A percentile compares a stretch with the other conserved stretches of the same genome.
phyloP scores from a whole-genome alignment of 2,797 vertebrate species.

The Todus mexicanus region DNA sequence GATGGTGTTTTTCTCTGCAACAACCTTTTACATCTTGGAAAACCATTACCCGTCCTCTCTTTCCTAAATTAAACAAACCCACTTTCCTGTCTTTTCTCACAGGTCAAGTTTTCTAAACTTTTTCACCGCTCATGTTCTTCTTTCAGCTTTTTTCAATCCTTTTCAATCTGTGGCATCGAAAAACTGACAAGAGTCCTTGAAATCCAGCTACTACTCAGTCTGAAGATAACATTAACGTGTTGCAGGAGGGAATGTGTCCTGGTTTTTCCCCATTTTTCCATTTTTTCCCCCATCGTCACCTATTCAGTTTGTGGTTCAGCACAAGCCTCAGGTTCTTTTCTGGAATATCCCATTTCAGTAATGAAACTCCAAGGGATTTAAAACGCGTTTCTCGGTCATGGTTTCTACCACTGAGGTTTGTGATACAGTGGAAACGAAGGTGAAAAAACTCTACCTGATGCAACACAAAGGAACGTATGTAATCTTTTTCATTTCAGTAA shows the following conservation, averaged over 20 bases:
- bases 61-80: slow-evolving; percentile 55
- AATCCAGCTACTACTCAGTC: neutral
- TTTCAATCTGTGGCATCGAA: neutral
- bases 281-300: neutral
- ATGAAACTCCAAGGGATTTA: slow-evolving; percentile 19
- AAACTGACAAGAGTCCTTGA: neutral
- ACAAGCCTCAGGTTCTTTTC: neutral
- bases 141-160: neutral
- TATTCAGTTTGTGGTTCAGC: neutral
- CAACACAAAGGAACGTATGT: slow-evolving; percentile 25
- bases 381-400: neutral
- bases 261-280: neutral
- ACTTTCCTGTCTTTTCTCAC: slow-evolving; percentile 25
- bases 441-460: slow-evolving; percentile 54
- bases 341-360: neutral
- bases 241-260: neutral
- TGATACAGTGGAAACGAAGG: slow-evolving; percentile 26
- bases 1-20: slow-evolving; percentile 54
- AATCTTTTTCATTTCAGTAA: slow-evolving; percentile 66
- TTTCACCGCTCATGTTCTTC: neutral
- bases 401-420: slow-evolving; percentile 3
- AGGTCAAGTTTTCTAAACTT: slow-evolving; percentile 15
- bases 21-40: slow-evolving; percentile 59
- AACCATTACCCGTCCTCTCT: neutral
- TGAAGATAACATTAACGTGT: neutral